These are phyloP conservation scores for Sinonovacula constricta DNA, from an alignment of 1,140 invertebrate genomes.

Conservation along the genomic window DNA sequence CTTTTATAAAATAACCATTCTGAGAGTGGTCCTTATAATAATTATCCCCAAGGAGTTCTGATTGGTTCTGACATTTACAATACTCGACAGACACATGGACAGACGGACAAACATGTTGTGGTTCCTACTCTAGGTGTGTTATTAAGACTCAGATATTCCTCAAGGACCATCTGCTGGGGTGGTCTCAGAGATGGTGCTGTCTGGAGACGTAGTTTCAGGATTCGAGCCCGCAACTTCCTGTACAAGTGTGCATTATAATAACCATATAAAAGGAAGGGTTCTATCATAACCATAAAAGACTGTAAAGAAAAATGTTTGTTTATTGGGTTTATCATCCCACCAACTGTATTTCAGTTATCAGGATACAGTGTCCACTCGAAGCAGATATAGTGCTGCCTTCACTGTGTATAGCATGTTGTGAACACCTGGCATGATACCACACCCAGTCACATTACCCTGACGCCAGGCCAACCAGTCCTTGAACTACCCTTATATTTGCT, in stretches of 20 bases:
- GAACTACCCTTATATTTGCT: no score
- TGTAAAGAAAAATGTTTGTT: background rate
- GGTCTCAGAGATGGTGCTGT: slow-evolving; percentile 21
- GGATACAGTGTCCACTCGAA: background rate
- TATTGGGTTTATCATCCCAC: background rate
- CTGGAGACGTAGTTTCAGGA: slow-evolving; percentile 36
- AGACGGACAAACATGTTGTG: no score
- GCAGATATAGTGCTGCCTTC: background rate
- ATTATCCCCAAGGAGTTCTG: no score
- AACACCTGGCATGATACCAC: no score
- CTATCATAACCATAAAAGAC: background rate
- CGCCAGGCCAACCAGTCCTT: no score
- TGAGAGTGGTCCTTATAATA: no score
- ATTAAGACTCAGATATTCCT: background rate
- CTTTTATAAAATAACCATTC: no score
- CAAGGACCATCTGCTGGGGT: background rate
- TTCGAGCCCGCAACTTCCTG: slow-evolving; percentile 30
- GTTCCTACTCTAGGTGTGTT: background rate
- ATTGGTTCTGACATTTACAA: no score
- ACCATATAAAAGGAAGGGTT: background rate
- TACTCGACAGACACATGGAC: no score
- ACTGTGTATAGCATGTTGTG: no score
- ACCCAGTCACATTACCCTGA: no score
- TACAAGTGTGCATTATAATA: background rate
- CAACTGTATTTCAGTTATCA: no score